Conservation (phyloP, 2,113 vertebrate genomes). For the Tachysurus fulvidraco region DNA sequence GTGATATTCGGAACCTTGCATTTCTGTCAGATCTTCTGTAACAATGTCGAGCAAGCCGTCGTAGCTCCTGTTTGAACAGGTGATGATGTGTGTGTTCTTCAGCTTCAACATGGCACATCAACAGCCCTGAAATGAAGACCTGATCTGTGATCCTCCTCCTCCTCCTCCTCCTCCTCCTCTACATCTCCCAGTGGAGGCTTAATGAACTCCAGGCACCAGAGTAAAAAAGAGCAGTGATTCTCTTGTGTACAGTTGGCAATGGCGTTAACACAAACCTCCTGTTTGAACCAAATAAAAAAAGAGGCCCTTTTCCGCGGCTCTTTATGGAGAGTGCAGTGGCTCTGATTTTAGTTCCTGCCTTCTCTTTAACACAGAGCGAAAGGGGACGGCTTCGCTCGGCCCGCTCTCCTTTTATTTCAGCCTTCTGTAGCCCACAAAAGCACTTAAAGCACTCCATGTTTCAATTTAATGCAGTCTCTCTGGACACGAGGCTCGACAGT, state of each 20-base stretch:
- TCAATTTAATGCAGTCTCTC: slow-evolving; percentile 9
- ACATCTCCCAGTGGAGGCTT: slow-evolving; percentile 40
- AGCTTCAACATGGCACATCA: not conserved
- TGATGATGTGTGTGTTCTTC: slow-evolving; percentile 12
- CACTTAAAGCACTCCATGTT: not conserved
- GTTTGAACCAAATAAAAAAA: slow-evolving; percentile 62
- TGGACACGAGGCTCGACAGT: not conserved
- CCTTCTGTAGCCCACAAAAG: slow-evolving; percentile 21
- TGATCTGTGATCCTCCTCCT: slow-evolving; percentile 7
- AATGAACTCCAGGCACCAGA: slow-evolving; percentile 55
- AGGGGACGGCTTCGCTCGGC: slow-evolving; percentile 5
- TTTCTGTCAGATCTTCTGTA: not conserved
- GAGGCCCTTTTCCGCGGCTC: slow-evolving; percentile 35
- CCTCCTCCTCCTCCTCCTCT: slow-evolving; percentile 8
- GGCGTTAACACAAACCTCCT: slow-evolving; percentile 61
- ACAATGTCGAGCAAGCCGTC: not conserved
- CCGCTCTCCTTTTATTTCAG: slow-evolving; percentile 41
- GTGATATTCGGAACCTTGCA: not conserved
- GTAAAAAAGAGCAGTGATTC: slow-evolving; percentile 45
- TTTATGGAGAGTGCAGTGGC: slow-evolving; percentile 46
- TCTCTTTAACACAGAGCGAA: slow-evolving; percentile 26
- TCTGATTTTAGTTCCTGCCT: slow-evolving; percentile 31
- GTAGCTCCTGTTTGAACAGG: slow-evolving; percentile 19
- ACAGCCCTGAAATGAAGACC: slow-evolving; percentile 3
- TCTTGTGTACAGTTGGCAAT: slow-evolving; percentile 56